Base-by-base conservation (phyloP, 2,888 invertebrate species). In the Adela reaumurella region DNA sequence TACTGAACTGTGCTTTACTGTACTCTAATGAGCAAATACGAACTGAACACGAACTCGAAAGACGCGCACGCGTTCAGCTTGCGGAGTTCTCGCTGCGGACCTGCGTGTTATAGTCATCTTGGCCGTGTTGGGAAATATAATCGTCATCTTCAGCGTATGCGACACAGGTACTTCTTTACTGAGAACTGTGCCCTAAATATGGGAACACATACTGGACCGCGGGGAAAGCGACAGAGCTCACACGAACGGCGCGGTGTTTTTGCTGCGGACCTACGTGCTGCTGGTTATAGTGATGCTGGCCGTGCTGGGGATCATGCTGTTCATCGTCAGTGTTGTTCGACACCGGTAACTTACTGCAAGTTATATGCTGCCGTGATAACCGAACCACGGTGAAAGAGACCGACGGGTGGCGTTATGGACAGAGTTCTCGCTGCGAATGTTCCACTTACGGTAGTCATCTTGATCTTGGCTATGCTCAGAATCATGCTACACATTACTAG, bases 141-240 rank as follows among this genome's bases (percentile, higher is more conserved):
- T 97, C 49, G 96, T 97, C 59, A 96, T 97, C 67, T 90, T 94
- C 59, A 91, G 92, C 62, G 95, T 97, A 92, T 93, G 87, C 83
- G 94, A 52, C 94, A 95, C 72, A 72, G 77, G 77, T 77, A 46
- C 6, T n/a, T n/a, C n/a, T n/a, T n/a, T n/a, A n/a, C n/a, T n/a
- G n/a, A n/a, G n/a, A n/a, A n/a, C n/a, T n/a, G n/a, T n/a, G n/a
- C n/a, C n/a, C n/a, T n/a, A n/a, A n/a, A n/a, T n/a, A n/a, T n/a
- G n/a, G n/a, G n/a, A n/a, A n/a, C n/a, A n/a, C 24, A 8, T 6
- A 24, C 24, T 24, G 24, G 24, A 24, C 24, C 5, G 24, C 58
- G 53, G 51, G 55, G 56, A 63, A 57, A 59, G 64, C 62, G 56
- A 58, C 55, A 55, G 57, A 56, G 53, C 56, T 52, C 57, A 62